Evolutionary conservation across 1,140 invertebrate genomes (phyloP).

Genomic region (Kradibia gibbosae): DNA sequence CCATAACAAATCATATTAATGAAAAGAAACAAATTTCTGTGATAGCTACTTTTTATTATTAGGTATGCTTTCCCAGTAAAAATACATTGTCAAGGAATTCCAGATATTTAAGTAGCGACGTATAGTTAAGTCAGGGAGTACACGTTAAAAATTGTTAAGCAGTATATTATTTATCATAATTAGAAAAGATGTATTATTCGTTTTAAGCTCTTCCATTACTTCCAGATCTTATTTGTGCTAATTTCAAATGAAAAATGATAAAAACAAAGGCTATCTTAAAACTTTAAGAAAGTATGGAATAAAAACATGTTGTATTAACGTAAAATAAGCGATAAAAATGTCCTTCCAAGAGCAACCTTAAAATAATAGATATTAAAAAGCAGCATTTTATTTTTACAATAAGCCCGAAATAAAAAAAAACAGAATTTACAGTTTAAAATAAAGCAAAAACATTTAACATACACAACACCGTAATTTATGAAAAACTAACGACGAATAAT

Average conservation of each 20-base stretch:
- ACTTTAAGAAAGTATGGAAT: slow-evolving; percentile 38
- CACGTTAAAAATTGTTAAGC: neutral
- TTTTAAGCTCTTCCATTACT: neutral
- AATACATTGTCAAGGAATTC: neutral
- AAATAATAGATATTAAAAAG: slow-evolving; percentile 65
- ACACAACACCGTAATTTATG: slow-evolving; percentile 38
- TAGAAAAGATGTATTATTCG: neutral
- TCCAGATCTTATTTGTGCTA: neutral
- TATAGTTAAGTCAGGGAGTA: too few relatives aligned
- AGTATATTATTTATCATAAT: neutral
- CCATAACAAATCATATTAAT: too few relatives aligned
- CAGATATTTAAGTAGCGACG: neutral
- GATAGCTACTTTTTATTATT: too few relatives aligned
- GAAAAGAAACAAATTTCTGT: too few relatives aligned
- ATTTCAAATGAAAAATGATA: too few relatives aligned
- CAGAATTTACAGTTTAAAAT: slow-evolving; percentile 47
- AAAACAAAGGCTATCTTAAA: slow-evolving; percentile 40
- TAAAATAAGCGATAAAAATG: slow-evolving; percentile 67
- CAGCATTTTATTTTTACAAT: slow-evolving; percentile 52
- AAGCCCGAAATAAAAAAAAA: slow-evolving; percentile 45
- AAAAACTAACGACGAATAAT: slow-evolving; percentile 34
- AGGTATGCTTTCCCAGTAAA: too few relatives aligned
- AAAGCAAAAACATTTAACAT: slow-evolving; percentile 44
- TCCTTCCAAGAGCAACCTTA: slow-evolving; percentile 71
- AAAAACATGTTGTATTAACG: slow-evolving; percentile 61